Percentiles rank a stretch among this genome's conserved stretches.
phyloP scores from a whole-genome alignment of 2,888 invertebrate genomes.

The Punctoribates punctum region DNA sequence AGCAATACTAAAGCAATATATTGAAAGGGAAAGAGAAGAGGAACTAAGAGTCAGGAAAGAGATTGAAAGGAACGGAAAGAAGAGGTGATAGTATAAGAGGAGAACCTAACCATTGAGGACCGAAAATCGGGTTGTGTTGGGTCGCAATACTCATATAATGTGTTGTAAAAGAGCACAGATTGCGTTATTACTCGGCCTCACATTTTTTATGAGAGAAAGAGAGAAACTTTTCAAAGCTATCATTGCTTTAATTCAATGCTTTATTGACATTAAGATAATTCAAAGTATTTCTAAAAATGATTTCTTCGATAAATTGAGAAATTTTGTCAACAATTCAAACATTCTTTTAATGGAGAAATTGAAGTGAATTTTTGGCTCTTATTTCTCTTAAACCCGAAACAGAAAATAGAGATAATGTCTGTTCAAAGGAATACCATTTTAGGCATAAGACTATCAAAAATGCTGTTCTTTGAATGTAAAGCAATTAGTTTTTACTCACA shows the following conservation, averaged over 20 bases:
- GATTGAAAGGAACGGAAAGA: conserved; percentile 35
- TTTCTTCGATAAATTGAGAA: no score
- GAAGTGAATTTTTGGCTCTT: no score
- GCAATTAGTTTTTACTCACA: not conserved
- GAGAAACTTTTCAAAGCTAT: not conserved
- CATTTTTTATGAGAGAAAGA: not conserved
- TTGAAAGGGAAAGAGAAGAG: conserved; percentile 17
- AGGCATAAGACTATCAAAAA: not conserved
- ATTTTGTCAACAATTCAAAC: no score
- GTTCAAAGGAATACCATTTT: no score
- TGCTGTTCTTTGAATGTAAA: not conserved
- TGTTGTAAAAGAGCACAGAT: conserved; percentile 1
- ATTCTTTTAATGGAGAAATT: no score
- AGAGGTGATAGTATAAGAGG: conserved; percentile 6
- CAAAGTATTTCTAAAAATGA: not conserved
- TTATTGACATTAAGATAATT: not conserved
- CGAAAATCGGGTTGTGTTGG: conserved; percentile 24
- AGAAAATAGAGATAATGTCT: no score
- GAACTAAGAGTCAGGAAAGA: conserved; percentile 28
- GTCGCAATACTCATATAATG: conserved; percentile 7
- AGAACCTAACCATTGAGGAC: not conserved
- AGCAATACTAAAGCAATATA: conserved; percentile 1
- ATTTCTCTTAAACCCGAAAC: no score
- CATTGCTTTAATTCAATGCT: not conserved
- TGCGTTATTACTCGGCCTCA: not conserved